phyloP scores from a whole-genome alignment of 2,113 vertebrate genomes.

The Erythrolamprus reginae region DNA sequence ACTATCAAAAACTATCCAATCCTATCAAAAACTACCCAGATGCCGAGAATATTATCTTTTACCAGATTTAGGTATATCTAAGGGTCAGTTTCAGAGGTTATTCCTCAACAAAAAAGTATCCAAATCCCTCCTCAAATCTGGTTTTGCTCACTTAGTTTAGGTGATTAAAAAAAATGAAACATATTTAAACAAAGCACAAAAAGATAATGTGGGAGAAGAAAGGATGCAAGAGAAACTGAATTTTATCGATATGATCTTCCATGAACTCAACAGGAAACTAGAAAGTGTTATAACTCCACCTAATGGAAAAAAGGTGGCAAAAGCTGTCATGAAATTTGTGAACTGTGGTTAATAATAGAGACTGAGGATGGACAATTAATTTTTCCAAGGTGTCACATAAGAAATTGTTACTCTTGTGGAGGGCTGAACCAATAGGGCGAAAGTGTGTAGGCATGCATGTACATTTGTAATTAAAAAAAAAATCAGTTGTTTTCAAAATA shows the following conservation, averaged over 20 bases:
- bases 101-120: neutral
- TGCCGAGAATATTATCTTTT: neutral
- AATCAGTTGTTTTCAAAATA: neutral
- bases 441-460: neutral
- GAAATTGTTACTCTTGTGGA: neutral
- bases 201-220: too few relatives aligned
- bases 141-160: neutral
- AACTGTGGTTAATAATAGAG: neutral
- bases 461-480: neutral
- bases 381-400: neutral
- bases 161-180: neutral
- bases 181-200: neutral
- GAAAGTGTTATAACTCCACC: slow-evolving; percentile 21
- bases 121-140: neutral
- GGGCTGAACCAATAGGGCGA: neutral
- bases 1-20: neutral
- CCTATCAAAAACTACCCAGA: neutral
- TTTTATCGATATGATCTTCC: neutral
- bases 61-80: neutral
- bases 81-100: neutral
- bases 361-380: neutral
- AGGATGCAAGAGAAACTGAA: neutral
- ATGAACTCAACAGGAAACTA: neutral
- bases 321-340: neutral
- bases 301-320: slow-evolving; percentile 25